Evolutionary conservation across 1,140 invertebrate genomes (phyloP), one percentile per base, ranked within the genome.

Genomic region (Zaprionus taronus): DNA sequence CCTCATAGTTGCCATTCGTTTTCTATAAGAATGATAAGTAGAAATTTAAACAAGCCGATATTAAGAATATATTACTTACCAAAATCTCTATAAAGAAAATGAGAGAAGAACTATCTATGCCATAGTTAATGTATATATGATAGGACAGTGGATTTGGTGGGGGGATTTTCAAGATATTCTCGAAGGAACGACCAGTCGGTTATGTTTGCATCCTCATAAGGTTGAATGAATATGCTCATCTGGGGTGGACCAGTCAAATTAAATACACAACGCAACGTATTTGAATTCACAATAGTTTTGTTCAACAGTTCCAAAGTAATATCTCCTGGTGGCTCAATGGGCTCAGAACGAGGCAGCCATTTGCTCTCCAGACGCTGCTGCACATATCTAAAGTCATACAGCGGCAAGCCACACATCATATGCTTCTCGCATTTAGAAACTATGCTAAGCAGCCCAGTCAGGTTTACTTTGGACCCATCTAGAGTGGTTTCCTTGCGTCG

Each of bases 341-440:
- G 66, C 2, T 76, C 55, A 11, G 73, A 26, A 2, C 81, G 67
- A 0, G 91, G 91, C 28, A 92, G 26, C 81, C 81, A 92, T 58
- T 79, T 75, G 6, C 51, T 71, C 36, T 61, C 28, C 0, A 55
- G 22, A 15, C 63, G 62, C 34, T 41, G 72, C 3, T 38, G 17
- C 9, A 65, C 58, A 61, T 55, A 84, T 28, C 80, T 94, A 4
- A 24, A 24, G 24, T 24, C 24, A 68, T 95, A 94, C 84, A 96
- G 96, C 17, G 96, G 96, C 83, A 96, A 91, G 0, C 96, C 96
- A 91, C 96, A 97, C 72, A 95, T 95, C 64, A 96, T 93, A 81
- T 95, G 94, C 64, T 94, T 94, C n/a, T 94, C 91, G 83, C 96
- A 96, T 65, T 95, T 94, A 69, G 94, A 91, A 17, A 93, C 83